Evolutionary conservation across 2,888 invertebrate species (phyloP).

Genomic region (Agrochola circellaris): DNA sequence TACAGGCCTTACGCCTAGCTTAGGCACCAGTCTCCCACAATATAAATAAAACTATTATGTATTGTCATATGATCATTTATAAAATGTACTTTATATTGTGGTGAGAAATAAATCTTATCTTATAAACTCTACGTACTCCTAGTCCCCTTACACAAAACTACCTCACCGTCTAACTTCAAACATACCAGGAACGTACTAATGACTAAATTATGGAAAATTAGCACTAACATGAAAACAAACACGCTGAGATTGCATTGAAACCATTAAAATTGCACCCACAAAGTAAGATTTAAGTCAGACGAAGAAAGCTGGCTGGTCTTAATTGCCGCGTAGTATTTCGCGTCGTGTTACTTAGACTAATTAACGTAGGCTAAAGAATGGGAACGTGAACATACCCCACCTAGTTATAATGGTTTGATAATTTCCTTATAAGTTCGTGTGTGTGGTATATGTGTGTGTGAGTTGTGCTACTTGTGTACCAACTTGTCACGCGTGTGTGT

Average conservation of each 20-base stretch:
- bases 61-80: too few relatives aligned
- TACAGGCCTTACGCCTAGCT: too few relatives aligned
- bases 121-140: neutral
- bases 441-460: neutral
- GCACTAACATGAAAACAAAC: conserved; percentile 43
- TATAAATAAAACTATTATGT: too few relatives aligned
- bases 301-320: conserved; percentile 75
- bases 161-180: neutral
- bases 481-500: neutral
- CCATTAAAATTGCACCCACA: conserved; percentile 68
- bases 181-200: conserved; percentile 5
- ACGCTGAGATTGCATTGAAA: conserved; percentile 52
- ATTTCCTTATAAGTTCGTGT: conserved; percentile 41
- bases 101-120: too few relatives aligned
- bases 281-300: conserved; percentile 73
- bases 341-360: conserved; percentile 78
- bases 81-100: too few relatives aligned
- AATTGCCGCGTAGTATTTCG: conserved; percentile 77
- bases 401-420: conserved; percentile 60
- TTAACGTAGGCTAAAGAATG: conserved; percentile 75
- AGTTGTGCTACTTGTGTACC: conserved; percentile 8
- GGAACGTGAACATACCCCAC: conserved; percentile 72
- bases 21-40: too few relatives aligned
- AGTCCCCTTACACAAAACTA: neutral
- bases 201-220: conserved; percentile 34